Evolutionary conservation across 2,113 vertebrate species (phyloP).

Genomic region (Dasyornis broadbenti): DNA sequence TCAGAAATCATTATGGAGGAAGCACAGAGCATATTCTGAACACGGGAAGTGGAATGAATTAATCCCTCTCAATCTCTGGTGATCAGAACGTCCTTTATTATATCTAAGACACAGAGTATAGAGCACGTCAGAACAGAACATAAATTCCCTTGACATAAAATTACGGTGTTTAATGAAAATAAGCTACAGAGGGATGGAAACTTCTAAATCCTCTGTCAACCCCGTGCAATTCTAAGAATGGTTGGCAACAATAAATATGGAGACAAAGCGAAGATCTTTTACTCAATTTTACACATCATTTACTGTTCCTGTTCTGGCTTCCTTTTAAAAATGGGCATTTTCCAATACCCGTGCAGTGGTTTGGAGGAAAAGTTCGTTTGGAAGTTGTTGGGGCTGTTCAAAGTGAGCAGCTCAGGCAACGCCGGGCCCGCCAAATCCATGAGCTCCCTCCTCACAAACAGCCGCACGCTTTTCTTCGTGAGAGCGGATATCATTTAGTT

Average conservation of each 20-base stretch:
- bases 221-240: neutral
- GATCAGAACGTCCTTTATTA: slow-evolving; percentile 45
- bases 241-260: slow-evolving; percentile 41
- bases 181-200: slow-evolving; percentile 45
- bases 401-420: neutral
- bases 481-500: neutral
- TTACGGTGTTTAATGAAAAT: slow-evolving; percentile 55
- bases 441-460: neutral
- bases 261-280: slow-evolving; percentile 37
- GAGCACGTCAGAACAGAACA: slow-evolving; percentile 16
- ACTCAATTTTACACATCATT: slow-evolving; percentile 63
- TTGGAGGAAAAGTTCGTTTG: slow-evolving; percentile 1
- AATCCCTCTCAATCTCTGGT: neutral
- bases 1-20: neutral
- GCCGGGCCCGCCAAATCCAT: neutral
- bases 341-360: slow-evolving; percentile 16
- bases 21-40: neutral
- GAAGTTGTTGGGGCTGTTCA: neutral
- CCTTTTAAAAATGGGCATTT: slow-evolving; percentile 20
- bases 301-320: neutral
- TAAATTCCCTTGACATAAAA: slow-evolving; percentile 54
- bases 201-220: slow-evolving; percentile 36
- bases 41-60: slow-evolving; percentile 12
- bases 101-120: neutral
- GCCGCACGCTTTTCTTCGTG: neutral